Percentiles rank a stretch among this genome's conserved stretches.
Evolutionary conservation across 2,113 vertebrate species (phyloP).

Genomic region (Notothenia rossii): DNA sequence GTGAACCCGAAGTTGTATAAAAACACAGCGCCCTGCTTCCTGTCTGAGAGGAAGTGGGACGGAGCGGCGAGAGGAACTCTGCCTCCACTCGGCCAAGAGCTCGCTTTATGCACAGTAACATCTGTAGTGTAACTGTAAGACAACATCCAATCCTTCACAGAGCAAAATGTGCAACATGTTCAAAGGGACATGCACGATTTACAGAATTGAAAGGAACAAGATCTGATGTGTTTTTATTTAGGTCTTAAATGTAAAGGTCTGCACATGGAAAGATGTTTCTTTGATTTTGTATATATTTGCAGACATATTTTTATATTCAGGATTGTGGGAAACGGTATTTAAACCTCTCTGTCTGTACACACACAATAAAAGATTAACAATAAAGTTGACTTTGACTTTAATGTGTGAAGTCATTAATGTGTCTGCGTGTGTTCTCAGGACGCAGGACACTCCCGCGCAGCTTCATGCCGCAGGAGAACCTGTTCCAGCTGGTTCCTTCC

Average conservation of each 20-base stretch:
- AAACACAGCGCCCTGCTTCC: slow-evolving; percentile 78
- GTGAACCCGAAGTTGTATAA: slow-evolving; percentile 70
- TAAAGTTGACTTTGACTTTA: no score
- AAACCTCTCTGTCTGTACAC: no score
- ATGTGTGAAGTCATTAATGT: slow-evolving; percentile 13
- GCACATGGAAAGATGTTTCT: no score
- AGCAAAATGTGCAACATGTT: no score
- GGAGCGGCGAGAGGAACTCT: slow-evolving; percentile 59
- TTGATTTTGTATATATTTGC: no score
- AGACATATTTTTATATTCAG: no score
- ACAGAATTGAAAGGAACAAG: no score
- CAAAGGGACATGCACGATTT: no score
- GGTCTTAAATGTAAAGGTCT: no score
- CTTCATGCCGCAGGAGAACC: slow-evolving; percentile 91
- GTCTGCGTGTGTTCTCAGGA: slow-evolving; percentile 77
- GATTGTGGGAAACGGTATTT: no score
- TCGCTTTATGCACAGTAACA: slow-evolving; percentile 24
- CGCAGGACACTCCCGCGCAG: slow-evolving; percentile 92
- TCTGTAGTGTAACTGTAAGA: slow-evolving; percentile 45
- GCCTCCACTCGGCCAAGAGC: slow-evolving; percentile 50
- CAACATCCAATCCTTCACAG: background rate
- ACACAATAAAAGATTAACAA: no score
- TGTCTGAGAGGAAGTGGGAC: slow-evolving; percentile 77
- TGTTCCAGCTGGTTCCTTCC: slow-evolving; percentile 90
- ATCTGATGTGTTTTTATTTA: no score